A percentile compares a stretch with the other conserved stretches of the same genome.
phyloP scores from a whole-genome alignment of 2,888 invertebrate species.

The Eupithecia exiguata region DNA sequence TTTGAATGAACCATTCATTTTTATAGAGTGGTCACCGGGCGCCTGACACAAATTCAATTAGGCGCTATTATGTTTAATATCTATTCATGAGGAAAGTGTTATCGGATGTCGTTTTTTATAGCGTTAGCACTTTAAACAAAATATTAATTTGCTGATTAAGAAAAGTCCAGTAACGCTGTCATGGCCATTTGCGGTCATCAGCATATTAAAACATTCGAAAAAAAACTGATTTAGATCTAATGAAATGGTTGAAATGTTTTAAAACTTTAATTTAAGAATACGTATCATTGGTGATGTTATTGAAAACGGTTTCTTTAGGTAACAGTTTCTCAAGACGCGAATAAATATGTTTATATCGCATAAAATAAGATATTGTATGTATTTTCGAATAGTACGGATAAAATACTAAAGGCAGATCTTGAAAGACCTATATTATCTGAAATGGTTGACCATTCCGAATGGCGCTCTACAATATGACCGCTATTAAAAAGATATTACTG shows the following conservation, averaged over 20 bases:
- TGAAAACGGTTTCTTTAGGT: not conserved
- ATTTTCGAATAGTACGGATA: slow-evolving; percentile 18
- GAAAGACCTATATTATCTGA: slow-evolving; percentile 38
- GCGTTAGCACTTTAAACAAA: not conserved
- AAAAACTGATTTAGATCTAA: not conserved
- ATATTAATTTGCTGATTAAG: not conserved
- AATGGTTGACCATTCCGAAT: slow-evolving; percentile 40
- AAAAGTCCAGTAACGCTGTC: not conserved
- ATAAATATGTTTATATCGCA: not conserved
- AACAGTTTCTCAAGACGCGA: not conserved
- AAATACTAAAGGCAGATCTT: slow-evolving; percentile 8
- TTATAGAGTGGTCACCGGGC: slow-evolving; percentile 42
- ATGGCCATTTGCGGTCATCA: no score
- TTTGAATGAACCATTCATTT: slow-evolving; percentile 41
- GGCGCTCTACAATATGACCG: slow-evolving; percentile 48
- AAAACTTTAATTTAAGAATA: not conserved
- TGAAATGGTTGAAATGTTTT: not conserved
- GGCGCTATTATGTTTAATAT: slow-evolving; percentile 38
- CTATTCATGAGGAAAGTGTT: slow-evolving; percentile 33
- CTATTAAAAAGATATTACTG: slow-evolving; percentile 59
- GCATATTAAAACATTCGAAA: no score
- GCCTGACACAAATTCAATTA: slow-evolving; percentile 45
- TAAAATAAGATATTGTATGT: not conserved
- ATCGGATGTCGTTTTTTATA: slow-evolving; percentile 25
- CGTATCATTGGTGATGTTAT: not conserved